A percentile compares a stretch with the other conserved stretches of the same genome.
Evolutionary conservation across 2,888 invertebrate genomes (phyloP).

Genomic region (Drosophila merina): DNA sequence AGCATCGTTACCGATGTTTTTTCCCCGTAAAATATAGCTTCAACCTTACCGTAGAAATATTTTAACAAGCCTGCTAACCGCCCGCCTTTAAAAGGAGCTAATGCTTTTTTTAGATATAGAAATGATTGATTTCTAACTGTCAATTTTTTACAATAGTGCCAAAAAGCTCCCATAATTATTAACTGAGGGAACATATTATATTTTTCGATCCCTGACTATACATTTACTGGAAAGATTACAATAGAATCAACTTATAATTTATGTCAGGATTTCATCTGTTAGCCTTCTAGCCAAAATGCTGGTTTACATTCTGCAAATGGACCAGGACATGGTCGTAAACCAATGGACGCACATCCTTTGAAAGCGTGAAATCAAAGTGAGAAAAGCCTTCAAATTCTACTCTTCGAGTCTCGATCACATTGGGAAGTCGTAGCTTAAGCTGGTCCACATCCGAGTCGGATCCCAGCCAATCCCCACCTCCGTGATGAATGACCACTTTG

Average conservation of each 20-base stretch:
- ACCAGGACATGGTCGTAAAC: constrained; percentile 29
- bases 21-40: neutral
- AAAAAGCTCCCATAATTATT: too few species aligned
- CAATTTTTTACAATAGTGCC: too few species aligned
- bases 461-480: constrained; percentile 72
- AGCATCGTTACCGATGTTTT: constrained; percentile 2
- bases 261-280: neutral
- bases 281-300: neutral
- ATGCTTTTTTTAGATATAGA: too few species aligned
- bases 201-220: neutral
- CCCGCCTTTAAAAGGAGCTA: neutral
- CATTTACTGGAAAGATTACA: neutral
- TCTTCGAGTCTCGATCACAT: constrained; percentile 31
- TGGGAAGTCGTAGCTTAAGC: constrained; percentile 77
- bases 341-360: constrained; percentile 30
- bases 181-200: too few species aligned
- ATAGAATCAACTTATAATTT: neutral
- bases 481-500: constrained; percentile 85
- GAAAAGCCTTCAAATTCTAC: constrained; percentile 21
- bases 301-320: neutral
- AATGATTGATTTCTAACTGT: too few species aligned
- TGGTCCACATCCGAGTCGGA: constrained; percentile 28
- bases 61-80: neutral
- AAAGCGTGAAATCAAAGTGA: constrained; percentile 53
- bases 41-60: neutral